Evolutionary conservation across 2,113 vertebrate species (phyloP).

Genomic region (Oryctolagus cuniculus): mOryCun1.1 NC_091442.1:92478501-92479000

Average conservation of each 20-base stretch:
- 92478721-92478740: neutral
- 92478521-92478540: neutral
- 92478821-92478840: neutral
- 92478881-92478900: neutral
- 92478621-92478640: neutral
- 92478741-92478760: neutral
- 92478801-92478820: neutral
- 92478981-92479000: neutral
- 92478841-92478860: neutral
- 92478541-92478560: neutral
- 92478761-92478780: neutral
- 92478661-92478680: neutral
- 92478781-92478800: neutral
- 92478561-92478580: neutral
- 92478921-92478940: neutral
- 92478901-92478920: neutral
- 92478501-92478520: neutral
- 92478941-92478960: neutral
- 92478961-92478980: neutral
- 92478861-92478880: neutral
- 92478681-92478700: neutral
- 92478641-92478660: neutral
- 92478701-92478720: neutral
- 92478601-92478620: neutral
- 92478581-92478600: constrained; percentile 2